A percentile compares a stretch with the other conserved stretches of the same genome.
Conservation (phyloP, 2,888 invertebrate species). For the Athetis lepigone region DNA sequence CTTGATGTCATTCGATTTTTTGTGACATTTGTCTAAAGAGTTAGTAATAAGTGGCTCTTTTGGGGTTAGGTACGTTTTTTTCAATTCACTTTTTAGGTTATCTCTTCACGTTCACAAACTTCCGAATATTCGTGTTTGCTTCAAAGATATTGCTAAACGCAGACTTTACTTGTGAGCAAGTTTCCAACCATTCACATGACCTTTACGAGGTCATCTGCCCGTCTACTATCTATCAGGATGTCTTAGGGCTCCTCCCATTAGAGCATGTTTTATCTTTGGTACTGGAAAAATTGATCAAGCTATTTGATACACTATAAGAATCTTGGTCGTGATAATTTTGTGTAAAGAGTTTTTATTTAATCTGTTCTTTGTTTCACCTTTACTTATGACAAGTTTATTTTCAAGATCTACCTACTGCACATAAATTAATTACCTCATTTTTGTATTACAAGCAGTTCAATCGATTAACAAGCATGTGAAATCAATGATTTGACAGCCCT, state of each 20-base stretch:
- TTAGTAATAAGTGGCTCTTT: slow-evolving; percentile 16
- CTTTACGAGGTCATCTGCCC: slow-evolving; percentile 26
- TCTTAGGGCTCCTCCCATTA: background rate
- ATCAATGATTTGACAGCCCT: slow-evolving; percentile 74
- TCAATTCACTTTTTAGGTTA: too few species aligned
- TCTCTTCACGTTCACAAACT: too few species aligned
- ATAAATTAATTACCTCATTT: background rate
- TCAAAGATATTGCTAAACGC: slow-evolving; percentile 14
- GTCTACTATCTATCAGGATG: slow-evolving; percentile 4
- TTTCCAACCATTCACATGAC: slow-evolving; percentile 31
- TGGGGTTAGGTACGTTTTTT: background rate
- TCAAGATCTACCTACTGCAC: background rate
- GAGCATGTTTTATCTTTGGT: background rate
- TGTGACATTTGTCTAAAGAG: slow-evolving; percentile 23
- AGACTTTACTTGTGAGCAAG: slow-evolving; percentile 12
- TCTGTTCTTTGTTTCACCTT: background rate
- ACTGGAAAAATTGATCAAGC: background rate
- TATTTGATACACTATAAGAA: too few species aligned
- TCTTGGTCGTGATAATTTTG: background rate
- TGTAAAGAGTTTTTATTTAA: background rate
- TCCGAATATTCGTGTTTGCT: background rate
- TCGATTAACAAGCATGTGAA: slow-evolving; percentile 53
- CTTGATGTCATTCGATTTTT: slow-evolving; percentile 32
- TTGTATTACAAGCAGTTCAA: slow-evolving; percentile 25
- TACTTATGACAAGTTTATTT: background rate